Percentiles rank a stretch among this genome's conserved stretches.
These are phyloP conservation scores for Meriones unguiculatus DNA, from an alignment of 2,113 vertebrate species.

Conservation along the genomic window DNA sequence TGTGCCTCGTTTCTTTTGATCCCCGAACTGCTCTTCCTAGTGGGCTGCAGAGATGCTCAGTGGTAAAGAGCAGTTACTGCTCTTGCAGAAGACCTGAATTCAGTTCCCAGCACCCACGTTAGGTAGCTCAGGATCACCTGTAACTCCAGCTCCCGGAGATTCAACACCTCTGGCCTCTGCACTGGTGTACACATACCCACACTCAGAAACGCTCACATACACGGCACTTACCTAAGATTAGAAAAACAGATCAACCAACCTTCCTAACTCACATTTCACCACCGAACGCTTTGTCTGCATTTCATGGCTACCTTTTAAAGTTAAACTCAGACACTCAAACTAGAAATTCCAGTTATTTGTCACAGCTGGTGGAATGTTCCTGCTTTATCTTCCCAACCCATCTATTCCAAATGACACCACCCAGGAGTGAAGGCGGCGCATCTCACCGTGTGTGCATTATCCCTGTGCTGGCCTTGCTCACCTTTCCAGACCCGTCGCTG, in stretches of 20 bases:
- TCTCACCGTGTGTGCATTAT: background rate
- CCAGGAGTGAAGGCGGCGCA: background rate
- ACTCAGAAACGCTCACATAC: background rate
- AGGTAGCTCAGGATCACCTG: background rate
- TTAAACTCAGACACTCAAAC: background rate
- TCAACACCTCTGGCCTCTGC: background rate
- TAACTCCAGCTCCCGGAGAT: background rate
- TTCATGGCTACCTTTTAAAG: background rate
- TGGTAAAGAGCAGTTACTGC: background rate
- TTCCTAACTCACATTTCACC: background rate
- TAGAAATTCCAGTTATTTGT: background rate
- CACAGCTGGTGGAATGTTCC: background rate
- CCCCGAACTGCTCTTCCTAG: background rate
- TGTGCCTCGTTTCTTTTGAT: background rate
- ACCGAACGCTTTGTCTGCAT: background rate
- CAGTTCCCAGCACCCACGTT: background rate
- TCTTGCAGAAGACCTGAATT: background rate
- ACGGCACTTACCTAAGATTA: background rate
- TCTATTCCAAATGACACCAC: background rate
- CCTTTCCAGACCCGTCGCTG: background rate
- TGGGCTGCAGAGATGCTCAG: background rate
- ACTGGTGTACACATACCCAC: background rate
- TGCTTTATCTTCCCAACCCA: constrained; percentile 9
- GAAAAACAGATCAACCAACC: background rate
- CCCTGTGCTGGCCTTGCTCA: background rate